A percentile compares a stretch with the other conserved stretches of the same genome.
These are phyloP conservation scores for Glyptemys insculpta DNA, from an alignment of 2,797 vertebrate genomes.

Conservation along the genomic window DNA sequence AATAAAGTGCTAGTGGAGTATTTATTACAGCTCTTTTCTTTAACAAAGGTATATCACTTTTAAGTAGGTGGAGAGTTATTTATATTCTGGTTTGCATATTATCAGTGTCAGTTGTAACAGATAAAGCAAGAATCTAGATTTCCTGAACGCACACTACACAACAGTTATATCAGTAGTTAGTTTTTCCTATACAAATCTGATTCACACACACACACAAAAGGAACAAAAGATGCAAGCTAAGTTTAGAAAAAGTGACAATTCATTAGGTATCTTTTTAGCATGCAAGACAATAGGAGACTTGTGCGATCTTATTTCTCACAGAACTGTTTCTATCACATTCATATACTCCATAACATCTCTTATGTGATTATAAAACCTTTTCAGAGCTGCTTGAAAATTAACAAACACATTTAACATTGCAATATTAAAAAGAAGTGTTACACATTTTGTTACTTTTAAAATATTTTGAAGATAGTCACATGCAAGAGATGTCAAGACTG, in stretches of 20 bases:
- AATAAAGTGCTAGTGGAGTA: conserved; percentile 87
- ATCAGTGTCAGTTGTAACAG: conserved; percentile 37
- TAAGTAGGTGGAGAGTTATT: conserved; percentile 61
- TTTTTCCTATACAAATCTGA: conserved; percentile 75
- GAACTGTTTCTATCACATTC: neutral
- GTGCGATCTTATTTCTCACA: neutral
- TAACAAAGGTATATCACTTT: conserved; percentile 80
- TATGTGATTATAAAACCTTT: neutral
- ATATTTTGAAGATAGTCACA: neutral
- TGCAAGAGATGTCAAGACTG: neutral
- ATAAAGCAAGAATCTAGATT: conserved; percentile 52
- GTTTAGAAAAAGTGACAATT: conserved; percentile 31
- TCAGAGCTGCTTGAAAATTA: neutral
- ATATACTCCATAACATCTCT: neutral
- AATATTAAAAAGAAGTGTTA: neutral
- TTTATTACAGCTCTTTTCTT: conserved; percentile 85
- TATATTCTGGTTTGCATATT: neutral
- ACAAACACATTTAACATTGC: neutral
- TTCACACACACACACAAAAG: conserved; percentile 55
- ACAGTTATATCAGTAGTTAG: conserved; percentile 61
- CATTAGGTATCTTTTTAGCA: neutral
- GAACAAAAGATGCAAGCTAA: conserved; percentile 65
- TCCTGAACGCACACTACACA: conserved; percentile 49
- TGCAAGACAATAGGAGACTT: neutral
- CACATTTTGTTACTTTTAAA: neutral